phyloP scores from a whole-genome alignment of 2,113 vertebrate genomes.

The Polyodon spathula region DNA sequence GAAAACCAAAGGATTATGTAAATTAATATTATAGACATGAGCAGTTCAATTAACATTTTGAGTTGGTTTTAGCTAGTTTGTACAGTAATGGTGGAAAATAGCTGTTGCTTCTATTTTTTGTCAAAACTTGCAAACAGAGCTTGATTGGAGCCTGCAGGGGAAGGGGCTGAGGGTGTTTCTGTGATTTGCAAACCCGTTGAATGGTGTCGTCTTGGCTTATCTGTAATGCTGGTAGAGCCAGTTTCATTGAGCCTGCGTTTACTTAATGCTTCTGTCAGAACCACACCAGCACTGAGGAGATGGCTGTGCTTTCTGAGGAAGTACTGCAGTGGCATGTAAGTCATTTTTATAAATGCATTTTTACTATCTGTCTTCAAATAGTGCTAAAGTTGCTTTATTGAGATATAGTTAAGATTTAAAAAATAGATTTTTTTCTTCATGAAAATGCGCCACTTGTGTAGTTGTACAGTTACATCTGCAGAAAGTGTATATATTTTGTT shows the following conservation, averaged over 20 bases:
- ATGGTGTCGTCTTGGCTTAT: conserved; percentile 3
- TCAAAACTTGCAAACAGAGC: no score
- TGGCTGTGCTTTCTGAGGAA: conserved; percentile 66
- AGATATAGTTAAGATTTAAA: no score
- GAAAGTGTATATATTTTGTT: not conserved
- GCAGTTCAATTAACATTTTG: no score
- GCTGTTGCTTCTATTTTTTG: no score
- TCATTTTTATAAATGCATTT: conserved; percentile 18
- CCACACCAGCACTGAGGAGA: conserved; percentile 50
- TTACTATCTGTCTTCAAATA: not conserved
- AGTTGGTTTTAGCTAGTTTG: no score
- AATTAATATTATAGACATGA: no score
- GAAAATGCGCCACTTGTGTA: no score
- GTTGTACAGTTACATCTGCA: not conserved
- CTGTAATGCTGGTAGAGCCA: not conserved
- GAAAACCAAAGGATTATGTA: no score
- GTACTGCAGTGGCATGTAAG: conserved; percentile 64
- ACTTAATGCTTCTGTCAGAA: conserved; percentile 32
- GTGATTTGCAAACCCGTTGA: conserved; percentile 14
- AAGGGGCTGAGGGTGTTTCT: conserved; percentile 12
- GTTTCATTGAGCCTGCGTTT: conserved; percentile 18
- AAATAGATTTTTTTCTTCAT: no score
- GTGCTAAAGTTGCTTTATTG: no score
- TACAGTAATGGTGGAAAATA: no score
- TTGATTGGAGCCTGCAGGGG: conserved; percentile 11